These are phyloP conservation scores for Loris lydekkerianus DNA, from an alignment of 2,797 vertebrate species.

Conservation along the genomic window DNA sequence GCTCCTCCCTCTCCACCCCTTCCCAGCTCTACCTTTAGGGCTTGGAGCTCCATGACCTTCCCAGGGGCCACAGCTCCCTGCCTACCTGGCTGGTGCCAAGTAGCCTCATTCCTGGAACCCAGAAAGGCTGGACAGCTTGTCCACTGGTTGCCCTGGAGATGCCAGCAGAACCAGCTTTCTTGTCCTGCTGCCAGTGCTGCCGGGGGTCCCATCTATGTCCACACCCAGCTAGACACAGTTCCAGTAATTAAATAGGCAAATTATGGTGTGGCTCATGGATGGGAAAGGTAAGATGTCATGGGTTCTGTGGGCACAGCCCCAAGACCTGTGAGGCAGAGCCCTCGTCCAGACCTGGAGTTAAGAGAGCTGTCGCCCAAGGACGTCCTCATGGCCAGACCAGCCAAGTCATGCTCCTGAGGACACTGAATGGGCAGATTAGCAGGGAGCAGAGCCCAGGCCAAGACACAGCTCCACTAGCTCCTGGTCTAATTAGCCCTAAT, in stretches of 20 bases:
- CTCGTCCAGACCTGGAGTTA: neutral
- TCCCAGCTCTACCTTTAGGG: neutral
- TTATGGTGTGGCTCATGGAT: neutral
- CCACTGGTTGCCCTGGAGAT: slow-evolving; percentile 58
- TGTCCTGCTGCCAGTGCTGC: neutral
- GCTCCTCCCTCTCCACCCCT: too few species aligned
- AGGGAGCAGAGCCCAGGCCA: neutral
- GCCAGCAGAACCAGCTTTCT: neutral
- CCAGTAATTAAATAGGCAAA: neutral
- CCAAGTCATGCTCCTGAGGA: neutral
- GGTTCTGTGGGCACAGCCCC: rapidly evolving
- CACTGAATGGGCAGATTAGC: neutral
- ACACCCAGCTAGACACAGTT: neutral
- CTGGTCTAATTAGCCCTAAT: slow-evolving; percentile 60
- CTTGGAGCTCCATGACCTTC: rapidly evolving
- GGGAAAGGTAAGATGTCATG: neutral
- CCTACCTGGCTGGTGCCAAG: neutral
- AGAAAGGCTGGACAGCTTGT: slow-evolving; percentile 43
- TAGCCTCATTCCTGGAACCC: neutral
- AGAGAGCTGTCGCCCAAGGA: neutral
- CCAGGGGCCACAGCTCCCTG: neutral
- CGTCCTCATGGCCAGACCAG: neutral
- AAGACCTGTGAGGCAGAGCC: neutral
- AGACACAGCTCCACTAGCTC: slow-evolving; percentile 3
- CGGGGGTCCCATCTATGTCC: neutral